Evolutionary conservation across 2,888 invertebrate species (phyloP), one percentile per base, ranked within the genome.

Genomic region (Osmoderma eremita): DNA sequence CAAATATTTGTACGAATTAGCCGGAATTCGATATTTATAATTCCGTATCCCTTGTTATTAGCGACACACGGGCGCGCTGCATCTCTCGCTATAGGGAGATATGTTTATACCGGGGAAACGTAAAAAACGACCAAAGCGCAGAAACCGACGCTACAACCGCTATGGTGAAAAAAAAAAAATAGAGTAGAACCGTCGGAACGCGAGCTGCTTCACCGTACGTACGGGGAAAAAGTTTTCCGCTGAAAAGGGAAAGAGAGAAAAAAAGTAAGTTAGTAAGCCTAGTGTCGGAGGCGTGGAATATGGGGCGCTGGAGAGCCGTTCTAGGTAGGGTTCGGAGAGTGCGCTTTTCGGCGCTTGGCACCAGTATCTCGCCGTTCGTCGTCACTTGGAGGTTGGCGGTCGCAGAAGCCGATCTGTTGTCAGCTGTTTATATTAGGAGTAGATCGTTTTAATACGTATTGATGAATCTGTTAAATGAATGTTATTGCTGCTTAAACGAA

Each of bases 181-280:
- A 61, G 30, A 54, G 38, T 18, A 18, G n/a, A 36, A 45, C 15
- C 38, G 24, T 24, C 58, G 13, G 45, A 61, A 61, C 58, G 58
- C 45, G 17, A 61, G 58, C 58, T n/a, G n/a, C n/a, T 61, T 30
- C 17, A 22, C 10, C 49, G 65, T 50, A 50, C 50, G 41, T 38
- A 39, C 38, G 50, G 70, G 68, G 73, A 71, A 77, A 78, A 78
- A 77, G 74, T 77, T 78, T 75, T 65, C 71, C 71, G 72, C 71
- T 72, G 68, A 71, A 74, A 73, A 72, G 72, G 71, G 69, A 73
- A 73, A 72, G 71, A 72, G 70, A 77, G 77, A 71, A 78, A 61
- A 78, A 78, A 78, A 78, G 77, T 78, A 79, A 80, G 79, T 78
- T 79, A 77, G 78, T 80, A 80, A 80, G 79, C 80, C 79, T 79